Conservation (phyloP, 64 coral and sea anemone species). For the Stichodactyla mertensii region DNA sequence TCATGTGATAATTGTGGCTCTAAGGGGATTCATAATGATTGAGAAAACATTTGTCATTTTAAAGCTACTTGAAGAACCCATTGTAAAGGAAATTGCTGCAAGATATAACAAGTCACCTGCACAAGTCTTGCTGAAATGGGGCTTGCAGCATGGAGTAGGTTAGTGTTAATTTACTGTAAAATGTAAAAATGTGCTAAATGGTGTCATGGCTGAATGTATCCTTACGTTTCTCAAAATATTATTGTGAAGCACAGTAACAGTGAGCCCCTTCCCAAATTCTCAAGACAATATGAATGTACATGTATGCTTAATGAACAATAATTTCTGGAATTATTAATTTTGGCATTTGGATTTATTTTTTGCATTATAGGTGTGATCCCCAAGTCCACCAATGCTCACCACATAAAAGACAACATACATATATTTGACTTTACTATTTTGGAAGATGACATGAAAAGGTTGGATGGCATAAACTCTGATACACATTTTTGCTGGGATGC, state of each 20-base stretch:
- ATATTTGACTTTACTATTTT: slow-evolving; percentile 57
- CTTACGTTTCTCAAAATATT: too few species aligned
- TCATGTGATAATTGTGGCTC: too few species aligned
- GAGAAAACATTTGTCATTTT: neutral
- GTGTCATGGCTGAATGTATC: too few species aligned
- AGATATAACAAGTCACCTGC: slow-evolving; percentile 61
- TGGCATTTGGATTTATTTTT: neutral
- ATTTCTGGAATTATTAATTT: neutral
- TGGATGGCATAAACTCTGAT: slow-evolving; percentile 44
- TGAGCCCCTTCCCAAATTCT: too few species aligned
- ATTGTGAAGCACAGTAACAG: too few species aligned
- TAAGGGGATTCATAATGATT: neutral
- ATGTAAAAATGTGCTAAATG: too few species aligned
- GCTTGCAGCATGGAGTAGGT: slow-evolving; percentile 88
- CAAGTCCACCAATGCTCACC: slow-evolving; percentile 61
- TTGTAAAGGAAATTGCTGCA: slow-evolving; percentile 35
- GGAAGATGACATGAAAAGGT: slow-evolving; percentile 38
- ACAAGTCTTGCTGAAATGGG: slow-evolving; percentile 82
- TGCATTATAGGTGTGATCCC: slow-evolving; percentile 61
- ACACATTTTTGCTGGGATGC: slow-evolving; percentile 75
- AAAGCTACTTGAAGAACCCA: slow-evolving; percentile 64
- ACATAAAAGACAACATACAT: slow-evolving; percentile 71
- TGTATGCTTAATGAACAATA: too few species aligned
- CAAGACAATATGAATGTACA: too few species aligned
- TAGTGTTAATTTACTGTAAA: neutral